Evolutionary conservation across 2,797 vertebrate species (phyloP).

Genomic region (Oreortyx pictus): DNA sequence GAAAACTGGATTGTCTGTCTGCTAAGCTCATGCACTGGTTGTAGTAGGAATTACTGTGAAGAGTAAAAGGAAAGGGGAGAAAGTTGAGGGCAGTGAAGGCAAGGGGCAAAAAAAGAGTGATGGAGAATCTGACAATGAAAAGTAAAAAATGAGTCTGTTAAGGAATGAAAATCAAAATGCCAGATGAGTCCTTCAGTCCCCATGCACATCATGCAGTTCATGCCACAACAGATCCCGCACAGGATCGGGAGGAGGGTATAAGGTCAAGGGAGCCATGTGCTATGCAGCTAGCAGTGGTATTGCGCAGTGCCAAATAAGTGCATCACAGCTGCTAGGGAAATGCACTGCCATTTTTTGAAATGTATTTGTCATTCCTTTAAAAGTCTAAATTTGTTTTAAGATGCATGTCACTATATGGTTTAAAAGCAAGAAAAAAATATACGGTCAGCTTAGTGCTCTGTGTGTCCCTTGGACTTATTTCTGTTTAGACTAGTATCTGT

Average conservation of each 20-base stretch:
- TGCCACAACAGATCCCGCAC: neutral
- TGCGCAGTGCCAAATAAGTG: conserved; percentile 33
- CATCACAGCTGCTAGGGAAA: conserved; percentile 28
- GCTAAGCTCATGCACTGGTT: neutral
- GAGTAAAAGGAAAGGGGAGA: neutral
- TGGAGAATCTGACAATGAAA: conserved; percentile 4
- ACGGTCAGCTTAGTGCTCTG: neutral
- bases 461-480: neutral
- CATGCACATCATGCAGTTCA: neutral
- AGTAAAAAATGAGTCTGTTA: neutral
- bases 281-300: neutral
- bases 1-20: neutral
- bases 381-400: conserved; percentile 15
- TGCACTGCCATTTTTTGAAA: conserved; percentile 4
- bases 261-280: conserved; percentile 42
- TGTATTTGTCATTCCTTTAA: neutral
- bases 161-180: neutral
- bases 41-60: neutral
- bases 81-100: neutral
- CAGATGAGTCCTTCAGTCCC: conserved; percentile 42
- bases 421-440: neutral
- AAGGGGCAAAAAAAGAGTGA: neutral
- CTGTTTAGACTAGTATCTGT: neutral
- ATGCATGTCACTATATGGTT: neutral
- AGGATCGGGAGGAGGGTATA: neutral